These are phyloP conservation scores for Drosophila phalerata DNA, from an alignment of 2,888 invertebrate species.

Conservation along the genomic window DNA sequence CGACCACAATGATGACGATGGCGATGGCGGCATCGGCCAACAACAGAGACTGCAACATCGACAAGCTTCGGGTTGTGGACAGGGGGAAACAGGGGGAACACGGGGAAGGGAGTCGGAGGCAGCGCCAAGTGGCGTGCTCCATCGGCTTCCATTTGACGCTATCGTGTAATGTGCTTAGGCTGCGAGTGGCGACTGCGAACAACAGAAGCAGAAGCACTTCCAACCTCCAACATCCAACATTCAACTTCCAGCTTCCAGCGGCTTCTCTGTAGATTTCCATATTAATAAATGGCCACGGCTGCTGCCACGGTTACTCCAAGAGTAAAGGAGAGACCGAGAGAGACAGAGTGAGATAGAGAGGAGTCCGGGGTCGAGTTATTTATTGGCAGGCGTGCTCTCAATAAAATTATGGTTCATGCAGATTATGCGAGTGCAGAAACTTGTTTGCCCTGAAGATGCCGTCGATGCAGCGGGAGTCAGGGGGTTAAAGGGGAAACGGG, in stretches of 20 bases:
- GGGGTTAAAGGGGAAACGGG: too few relatives aligned
- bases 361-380: conserved; percentile 61
- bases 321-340: not conserved
- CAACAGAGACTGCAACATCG: conserved; percentile 22
- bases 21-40: conserved; percentile 45
- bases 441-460: conserved; percentile 56
- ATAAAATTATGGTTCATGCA: conserved; percentile 80
- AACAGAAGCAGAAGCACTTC: conserved; percentile 49
- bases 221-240: conserved; percentile 35
- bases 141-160: conserved; percentile 78
- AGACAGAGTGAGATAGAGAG: not conserved
- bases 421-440: conserved; percentile 80
- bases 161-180: conserved; percentile 80
- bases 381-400: conserved; percentile 81
- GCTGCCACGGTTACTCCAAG: conserved; percentile 15
- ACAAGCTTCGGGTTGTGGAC: not conserved
- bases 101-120: conserved; percentile 13
- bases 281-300: conserved; percentile 77
- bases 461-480: not conserved
- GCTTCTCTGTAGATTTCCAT: conserved; percentile 79
- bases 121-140: conserved; percentile 55
- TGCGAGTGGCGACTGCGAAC: conserved; percentile 46
- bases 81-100: not conserved
- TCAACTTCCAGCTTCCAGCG: conserved; percentile 52
- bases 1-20: conserved; percentile 56